Evolutionary conservation across 2,888 invertebrate species (phyloP), one percentile per base, ranked within the genome.

Genomic region (Euclidia mi): DNA sequence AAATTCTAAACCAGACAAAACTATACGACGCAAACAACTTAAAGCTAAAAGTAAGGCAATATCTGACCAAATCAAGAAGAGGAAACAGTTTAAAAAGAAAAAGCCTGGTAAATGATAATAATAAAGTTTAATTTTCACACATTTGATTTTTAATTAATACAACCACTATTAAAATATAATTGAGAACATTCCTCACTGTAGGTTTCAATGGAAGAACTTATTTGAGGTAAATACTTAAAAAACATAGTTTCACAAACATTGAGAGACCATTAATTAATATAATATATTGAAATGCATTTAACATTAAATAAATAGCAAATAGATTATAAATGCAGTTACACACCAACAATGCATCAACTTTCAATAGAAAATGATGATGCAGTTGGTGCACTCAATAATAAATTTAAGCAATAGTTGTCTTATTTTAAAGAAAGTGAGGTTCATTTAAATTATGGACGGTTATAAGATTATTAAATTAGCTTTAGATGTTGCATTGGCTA

Each of bases 21-120:
- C 92, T 0, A 95, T 94, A 15, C 81, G 94, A 63, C 87, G 94
- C 10, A 95, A 95, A 76, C 94, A 94, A 65, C 85, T 94, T 0
- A 94, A 90, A 71, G 92, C 91, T 2, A 93, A 94, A 64, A 91
- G 90, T 70, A 94, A 94, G 72, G 81, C 87, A 1, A 94, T 94
- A 55, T 92, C 93, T 12, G 91, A 91, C 61, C 90, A 94, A 78
- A 94, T 94, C 12, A 94, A 94, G 61, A 94, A 93, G 65, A 85
- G 91, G 56, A 94, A 91, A 76, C 90, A 88, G 44, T 81, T 91
- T 25, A 90, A 89, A 68, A 92, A 90, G 77, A 91, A 89, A 67
- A 91, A 87, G 60, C 79, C 84, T 48, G 69, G 74, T 29, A 90
- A 90, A 76, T 81, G 74, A 50, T 81, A 74, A 78, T 48, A 61